Percentiles rank a stretch among this genome's conserved stretches.
Evolutionary conservation across 2,113 vertebrate species (phyloP).

Genomic region (Sylvia atricapilla): DNA sequence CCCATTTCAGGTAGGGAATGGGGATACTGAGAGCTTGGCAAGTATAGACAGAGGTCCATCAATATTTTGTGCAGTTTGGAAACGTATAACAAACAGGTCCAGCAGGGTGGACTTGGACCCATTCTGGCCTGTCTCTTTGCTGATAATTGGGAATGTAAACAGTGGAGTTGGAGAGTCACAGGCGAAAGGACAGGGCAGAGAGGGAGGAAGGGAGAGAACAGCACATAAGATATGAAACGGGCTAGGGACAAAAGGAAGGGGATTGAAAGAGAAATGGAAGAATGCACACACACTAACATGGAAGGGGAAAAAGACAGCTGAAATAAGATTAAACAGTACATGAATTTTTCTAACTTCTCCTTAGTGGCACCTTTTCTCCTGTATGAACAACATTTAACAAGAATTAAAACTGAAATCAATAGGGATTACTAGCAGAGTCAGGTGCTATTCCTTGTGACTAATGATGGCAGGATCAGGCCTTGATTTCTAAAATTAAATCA

Average conservation of each 20-base stretch:
- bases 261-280: neutral
- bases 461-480: neutral
- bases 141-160: neutral
- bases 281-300: neutral
- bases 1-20: neutral
- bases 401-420: slow-evolving; percentile 43
- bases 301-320: neutral
- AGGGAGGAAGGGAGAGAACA: neutral
- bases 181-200: neutral
- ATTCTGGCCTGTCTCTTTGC: neutral
- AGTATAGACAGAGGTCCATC: neutral
- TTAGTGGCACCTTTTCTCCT: neutral
- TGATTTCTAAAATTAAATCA: neutral
- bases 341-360: neutral
- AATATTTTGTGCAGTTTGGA: neutral
- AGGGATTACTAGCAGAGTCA: slow-evolving; percentile 2
- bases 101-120: neutral
- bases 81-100: neutral
- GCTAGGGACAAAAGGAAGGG: neutral
- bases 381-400: slow-evolving; percentile 8
- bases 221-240: neutral
- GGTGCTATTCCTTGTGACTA: neutral
- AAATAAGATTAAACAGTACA: neutral
- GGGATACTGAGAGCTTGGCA: neutral
- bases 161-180: neutral